Evolutionary conservation across 1,140 invertebrate species (phyloP).

Genomic region (Trialeurodes vaporariorum): DNA sequence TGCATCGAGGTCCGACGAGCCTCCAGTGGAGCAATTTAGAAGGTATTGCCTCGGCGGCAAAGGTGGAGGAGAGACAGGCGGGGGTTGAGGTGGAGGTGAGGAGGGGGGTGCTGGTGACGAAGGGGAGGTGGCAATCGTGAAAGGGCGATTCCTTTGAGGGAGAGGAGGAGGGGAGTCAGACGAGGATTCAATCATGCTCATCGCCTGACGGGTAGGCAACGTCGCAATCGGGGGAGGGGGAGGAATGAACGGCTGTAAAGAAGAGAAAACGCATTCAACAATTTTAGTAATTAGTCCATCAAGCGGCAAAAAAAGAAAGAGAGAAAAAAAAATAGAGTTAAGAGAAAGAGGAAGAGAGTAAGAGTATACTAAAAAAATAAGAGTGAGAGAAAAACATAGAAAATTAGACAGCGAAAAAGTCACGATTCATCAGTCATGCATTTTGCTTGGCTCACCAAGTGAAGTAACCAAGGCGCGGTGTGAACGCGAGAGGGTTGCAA

Average conservation of each 20-base stretch:
- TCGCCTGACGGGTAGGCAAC: conserved; percentile 31
- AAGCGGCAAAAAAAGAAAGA: background rate
- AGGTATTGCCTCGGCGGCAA: conserved; percentile 26
- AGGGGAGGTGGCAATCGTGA: conserved; percentile 22
- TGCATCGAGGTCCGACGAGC: conserved; percentile 12
- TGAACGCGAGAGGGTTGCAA: no score
- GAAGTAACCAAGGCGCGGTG: no score
- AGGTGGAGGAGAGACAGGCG: conserved; percentile 28
- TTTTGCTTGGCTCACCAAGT: no score
- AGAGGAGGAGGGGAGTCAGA: conserved; percentile 42
- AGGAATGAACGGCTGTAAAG: conserved; percentile 16
- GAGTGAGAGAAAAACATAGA: no score
- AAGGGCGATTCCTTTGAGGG: conserved; percentile 43
- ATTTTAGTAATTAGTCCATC: conserved; percentile 11
- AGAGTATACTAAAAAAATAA: no score
- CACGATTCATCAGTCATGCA: no score
- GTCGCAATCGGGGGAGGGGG: conserved; percentile 35
- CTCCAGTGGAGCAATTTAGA: conserved; percentile 12
- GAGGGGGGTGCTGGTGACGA: conserved; percentile 29
- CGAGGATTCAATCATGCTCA: conserved; percentile 25
- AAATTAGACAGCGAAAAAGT: no score
- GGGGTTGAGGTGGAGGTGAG: conserved; percentile 37
- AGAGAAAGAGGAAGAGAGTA: no score
- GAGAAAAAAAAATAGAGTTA: no score
- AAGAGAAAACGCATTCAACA: conserved; percentile 10